A percentile compares a stretch with the other conserved stretches of the same genome.
Evolutionary conservation across 1,140 invertebrate species (phyloP).

Genomic region (Cyclargus thomasi): DNA sequence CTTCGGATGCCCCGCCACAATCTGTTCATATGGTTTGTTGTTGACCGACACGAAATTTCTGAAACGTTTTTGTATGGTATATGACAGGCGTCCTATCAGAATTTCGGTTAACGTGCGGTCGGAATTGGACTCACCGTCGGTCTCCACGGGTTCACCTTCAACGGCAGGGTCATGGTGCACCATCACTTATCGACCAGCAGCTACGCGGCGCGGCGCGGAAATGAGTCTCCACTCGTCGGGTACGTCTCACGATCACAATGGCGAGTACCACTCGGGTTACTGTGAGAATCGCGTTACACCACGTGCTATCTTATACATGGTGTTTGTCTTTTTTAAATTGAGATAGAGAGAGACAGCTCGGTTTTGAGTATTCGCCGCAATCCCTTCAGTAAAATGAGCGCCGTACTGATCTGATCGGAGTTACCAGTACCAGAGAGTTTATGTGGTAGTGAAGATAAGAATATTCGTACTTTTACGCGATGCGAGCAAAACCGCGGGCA

Average conservation of each 20-base stretch:
- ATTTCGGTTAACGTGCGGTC: too few relatives aligned
- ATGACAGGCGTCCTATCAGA: too few relatives aligned
- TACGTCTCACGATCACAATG: conserved; percentile 3
- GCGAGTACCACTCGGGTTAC: conserved; percentile 44
- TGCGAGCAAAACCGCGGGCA: too few relatives aligned
- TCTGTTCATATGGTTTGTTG: too few relatives aligned
- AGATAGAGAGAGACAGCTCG: not conserved
- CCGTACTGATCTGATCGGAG: too few relatives aligned
- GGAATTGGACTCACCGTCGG: conserved; percentile 30
- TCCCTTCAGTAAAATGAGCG: too few relatives aligned
- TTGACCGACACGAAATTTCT: too few relatives aligned
- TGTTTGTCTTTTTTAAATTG: conserved; percentile 4
- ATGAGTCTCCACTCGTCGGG: conserved; percentile 9
- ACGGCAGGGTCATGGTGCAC: conserved; percentile 27
- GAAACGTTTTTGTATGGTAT: too few relatives aligned
- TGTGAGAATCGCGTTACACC: conserved; percentile 36
- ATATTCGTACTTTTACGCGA: too few relatives aligned
- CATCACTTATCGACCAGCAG: conserved; percentile 16
- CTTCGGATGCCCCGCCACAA: too few relatives aligned
- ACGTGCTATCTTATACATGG: conserved; percentile 38
- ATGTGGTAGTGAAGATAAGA: too few relatives aligned
- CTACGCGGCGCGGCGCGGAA: conserved; percentile 35
- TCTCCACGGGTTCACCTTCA: conserved; percentile 18
- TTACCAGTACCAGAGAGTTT: too few relatives aligned
- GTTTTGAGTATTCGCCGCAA: not conserved